Base-by-base conservation (phyloP, 1,140 invertebrate species). In the Olivierus martensii region DNA sequence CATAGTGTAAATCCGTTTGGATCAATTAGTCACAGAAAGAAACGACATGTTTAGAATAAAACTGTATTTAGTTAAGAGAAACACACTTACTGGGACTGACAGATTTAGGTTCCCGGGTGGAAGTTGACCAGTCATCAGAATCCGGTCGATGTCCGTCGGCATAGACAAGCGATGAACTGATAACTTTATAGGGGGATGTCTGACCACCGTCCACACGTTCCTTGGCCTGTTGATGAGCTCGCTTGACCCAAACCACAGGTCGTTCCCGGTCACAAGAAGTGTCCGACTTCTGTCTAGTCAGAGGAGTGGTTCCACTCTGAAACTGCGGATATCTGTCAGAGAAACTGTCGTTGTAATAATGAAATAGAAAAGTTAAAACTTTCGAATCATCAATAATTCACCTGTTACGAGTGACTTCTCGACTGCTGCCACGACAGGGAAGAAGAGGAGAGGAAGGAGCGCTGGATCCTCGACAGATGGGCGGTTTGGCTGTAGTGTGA, bases 191-290 rank as follows among this genome's bases (percentile, higher is more conserved):
- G 14, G 58, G 58, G 15, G 49, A 49, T 6, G 55, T 36, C 0
- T 38, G 38, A 19, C 48, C 45, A 11, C 42, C 48, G n/a, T 52
- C 60, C 41, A 53, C 48, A 15, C 55, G 49, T 22, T 60, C 46
- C 41, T 53, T 51, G 17, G 53, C 61, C 34, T 72, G 69, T 52
- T 80, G 78, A 61, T 79, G 77, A n/a, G 77, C 76, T 45, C 76
- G 69, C 62, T 79, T 80, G 12, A 79, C 72, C 3, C 74, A 71
- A 46, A 80, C 73, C 62, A 81, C 80, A 7, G 79, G 77, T 52
- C 79, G 65, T 60, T 81, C 79, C 37, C 71, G 66, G 51, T 74
- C 72, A 55, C 68, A 68, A n/a, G 68, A 65, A 9, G 66, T 65
- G 53, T 75, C 72, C 12, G 71, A 73, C 46, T 68, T 63, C 55